phyloP scores from a whole-genome alignment of 2,113 vertebrate species.

The Alces alces region DNA sequence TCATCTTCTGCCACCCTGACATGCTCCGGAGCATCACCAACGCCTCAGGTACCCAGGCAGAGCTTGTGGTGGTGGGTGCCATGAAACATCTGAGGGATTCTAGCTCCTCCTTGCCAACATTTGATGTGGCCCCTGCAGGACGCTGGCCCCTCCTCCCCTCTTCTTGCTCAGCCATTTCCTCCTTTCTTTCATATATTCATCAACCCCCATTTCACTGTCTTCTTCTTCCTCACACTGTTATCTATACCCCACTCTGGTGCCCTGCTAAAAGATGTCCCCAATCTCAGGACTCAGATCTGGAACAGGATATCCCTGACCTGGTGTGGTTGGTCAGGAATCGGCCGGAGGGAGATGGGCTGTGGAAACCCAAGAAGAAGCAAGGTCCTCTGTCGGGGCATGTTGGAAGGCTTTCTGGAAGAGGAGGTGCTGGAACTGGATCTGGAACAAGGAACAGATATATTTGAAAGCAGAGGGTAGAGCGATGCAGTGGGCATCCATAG shows the following conservation, averaged over 20 bases:
- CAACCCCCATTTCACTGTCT: not conserved
- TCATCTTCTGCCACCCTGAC: constrained; percentile 67
- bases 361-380: not conserved
- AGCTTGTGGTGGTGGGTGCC: not conserved
- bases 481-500: too few relatives aligned
- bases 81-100: fast-evolving
- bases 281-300: not conserved
- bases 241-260: not conserved
- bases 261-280: not conserved
- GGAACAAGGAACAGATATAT: not conserved
- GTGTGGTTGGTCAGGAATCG: not conserved
- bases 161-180: not conserved
- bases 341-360: not conserved
- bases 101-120: not conserved
- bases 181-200: not conserved
- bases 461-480: not conserved
- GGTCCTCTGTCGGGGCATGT: not conserved
- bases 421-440: not conserved
- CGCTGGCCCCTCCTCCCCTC: too few relatives aligned
- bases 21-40: constrained; percentile 41
- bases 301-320: not conserved
- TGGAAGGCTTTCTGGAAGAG: not conserved
- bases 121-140: not conserved
- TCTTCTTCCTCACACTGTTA: not conserved
- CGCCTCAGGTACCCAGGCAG: constrained; percentile 69